phyloP scores from a whole-genome alignment of 2,888 invertebrate species.

The Xanthia togata region DNA sequence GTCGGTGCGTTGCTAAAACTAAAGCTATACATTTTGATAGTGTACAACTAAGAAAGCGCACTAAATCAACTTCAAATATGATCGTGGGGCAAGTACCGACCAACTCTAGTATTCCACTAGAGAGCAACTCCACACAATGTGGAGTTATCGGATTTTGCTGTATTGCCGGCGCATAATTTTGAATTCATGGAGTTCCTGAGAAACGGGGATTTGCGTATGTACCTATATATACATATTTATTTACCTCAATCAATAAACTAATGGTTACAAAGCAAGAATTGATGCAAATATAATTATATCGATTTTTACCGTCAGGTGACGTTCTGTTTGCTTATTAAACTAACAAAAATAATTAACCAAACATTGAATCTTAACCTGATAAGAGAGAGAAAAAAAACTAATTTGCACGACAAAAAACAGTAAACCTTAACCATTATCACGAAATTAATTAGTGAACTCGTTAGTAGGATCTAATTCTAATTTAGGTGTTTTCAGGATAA shows the following conservation, averaged over 20 bases:
- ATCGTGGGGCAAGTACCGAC: constrained; percentile 19
- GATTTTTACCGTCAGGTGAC: neutral
- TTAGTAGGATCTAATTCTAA: constrained; percentile 81
- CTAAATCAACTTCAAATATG: constrained; percentile 43
- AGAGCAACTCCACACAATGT: constrained; percentile 39
- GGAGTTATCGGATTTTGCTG: constrained; percentile 34
- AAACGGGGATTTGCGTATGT: neutral
- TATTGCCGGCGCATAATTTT: constrained; percentile 21
- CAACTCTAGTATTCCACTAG: constrained; percentile 39
- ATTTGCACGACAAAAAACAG: constrained; percentile 72
- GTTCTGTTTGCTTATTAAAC: neutral
- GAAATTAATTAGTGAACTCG: constrained; percentile 82
- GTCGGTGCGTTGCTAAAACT: neutral
- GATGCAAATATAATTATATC: neutral
- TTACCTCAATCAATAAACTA: neutral
- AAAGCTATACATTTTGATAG: constrained; percentile 13
- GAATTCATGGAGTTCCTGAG: constrained; percentile 14
- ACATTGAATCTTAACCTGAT: constrained; percentile 23
- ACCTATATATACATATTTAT: neutral
- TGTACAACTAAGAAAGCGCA: constrained; percentile 28
- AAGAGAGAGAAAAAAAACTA: constrained; percentile 61
- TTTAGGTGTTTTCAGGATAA: constrained; percentile 76
- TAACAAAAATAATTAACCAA: constrained; percentile 26
- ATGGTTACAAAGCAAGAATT: neutral
- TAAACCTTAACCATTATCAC: constrained; percentile 79